phyloP scores from a whole-genome alignment of 2,113 vertebrate genomes.

The Bucco capensis region DNA sequence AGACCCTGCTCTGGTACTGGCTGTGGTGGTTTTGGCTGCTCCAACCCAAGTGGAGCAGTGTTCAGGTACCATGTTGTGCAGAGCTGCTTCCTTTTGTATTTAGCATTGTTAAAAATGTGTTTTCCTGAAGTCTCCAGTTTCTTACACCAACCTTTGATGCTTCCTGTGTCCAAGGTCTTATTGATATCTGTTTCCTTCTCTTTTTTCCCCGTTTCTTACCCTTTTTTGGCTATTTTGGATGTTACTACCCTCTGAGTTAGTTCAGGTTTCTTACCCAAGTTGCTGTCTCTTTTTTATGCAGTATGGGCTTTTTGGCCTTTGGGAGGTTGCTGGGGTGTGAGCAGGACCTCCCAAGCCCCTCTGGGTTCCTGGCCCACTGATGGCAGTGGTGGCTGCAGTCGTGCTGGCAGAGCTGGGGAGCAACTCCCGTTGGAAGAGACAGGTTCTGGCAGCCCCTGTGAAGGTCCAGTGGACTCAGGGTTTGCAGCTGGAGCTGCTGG shows the following conservation, averaged over 20 bases:
- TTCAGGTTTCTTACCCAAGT: background rate
- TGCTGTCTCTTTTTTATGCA: background rate
- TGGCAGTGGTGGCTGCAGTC: background rate
- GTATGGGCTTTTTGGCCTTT: background rate
- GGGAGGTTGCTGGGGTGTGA: background rate
- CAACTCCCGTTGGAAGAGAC: background rate
- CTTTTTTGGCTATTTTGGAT: background rate
- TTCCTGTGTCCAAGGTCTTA: background rate
- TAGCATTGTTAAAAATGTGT: background rate
- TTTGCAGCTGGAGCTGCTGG: background rate
- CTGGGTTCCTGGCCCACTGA: background rate
- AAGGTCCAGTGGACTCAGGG: background rate
- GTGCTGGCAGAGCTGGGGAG: background rate
- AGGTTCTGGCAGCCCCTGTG: background rate
- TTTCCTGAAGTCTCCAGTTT: background rate
- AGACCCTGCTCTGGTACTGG: background rate
- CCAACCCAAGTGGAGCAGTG: background rate
- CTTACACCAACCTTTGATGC: background rate
- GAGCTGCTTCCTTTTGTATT: constrained; percentile 10
- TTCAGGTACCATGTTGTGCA: accelerated
- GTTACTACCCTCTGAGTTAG: background rate
- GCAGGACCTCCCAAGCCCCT: too few species aligned
- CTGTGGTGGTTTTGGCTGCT: too few species aligned
- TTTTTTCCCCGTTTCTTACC: background rate
- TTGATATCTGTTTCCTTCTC: constrained; percentile 47